phyloP scores from a whole-genome alignment of 2,888 invertebrate species.

The Leptopterna dolabrata region DNA sequence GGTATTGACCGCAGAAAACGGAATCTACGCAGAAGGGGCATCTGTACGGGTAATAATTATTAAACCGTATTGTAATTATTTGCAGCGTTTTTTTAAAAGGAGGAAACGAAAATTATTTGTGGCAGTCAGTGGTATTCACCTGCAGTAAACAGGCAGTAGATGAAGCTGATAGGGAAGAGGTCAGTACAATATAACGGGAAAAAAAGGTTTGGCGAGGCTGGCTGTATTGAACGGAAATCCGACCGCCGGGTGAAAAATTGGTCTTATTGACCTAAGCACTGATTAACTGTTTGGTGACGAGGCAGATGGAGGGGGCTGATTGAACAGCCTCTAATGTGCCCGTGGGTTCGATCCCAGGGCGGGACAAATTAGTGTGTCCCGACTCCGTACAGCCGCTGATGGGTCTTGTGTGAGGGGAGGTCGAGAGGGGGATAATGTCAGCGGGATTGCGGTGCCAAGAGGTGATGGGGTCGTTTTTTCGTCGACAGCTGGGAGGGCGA shows the following conservation, averaged over 20 bases:
- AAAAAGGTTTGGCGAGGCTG: not conserved
- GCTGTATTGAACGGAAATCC: not conserved
- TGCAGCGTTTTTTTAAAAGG: too few species aligned
- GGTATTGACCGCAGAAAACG: too few species aligned
- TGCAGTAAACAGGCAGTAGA: too few species aligned
- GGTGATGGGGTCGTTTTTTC: slow-evolving; percentile 1
- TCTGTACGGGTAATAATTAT: too few species aligned
- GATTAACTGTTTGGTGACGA: not conserved
- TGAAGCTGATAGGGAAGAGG: not conserved
- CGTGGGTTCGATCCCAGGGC: not conserved
- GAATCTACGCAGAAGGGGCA: too few species aligned
- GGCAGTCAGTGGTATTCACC: not conserved
- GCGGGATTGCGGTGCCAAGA: slow-evolving; percentile 14
- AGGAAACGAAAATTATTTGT: not conserved
- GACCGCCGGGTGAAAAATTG: not conserved
- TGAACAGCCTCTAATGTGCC: not conserved
- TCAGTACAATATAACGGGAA: not conserved
- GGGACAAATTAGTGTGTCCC: not conserved
- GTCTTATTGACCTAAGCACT: not conserved
- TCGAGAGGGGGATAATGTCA: not conserved
- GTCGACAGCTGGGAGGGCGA: not conserved
- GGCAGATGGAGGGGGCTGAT: not conserved
- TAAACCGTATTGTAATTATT: too few species aligned
- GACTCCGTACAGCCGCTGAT: not conserved
- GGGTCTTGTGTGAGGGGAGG: not conserved